Base-by-base conservation (phyloP, 2,113 vertebrate species). In the Centropristis striata region DNA sequence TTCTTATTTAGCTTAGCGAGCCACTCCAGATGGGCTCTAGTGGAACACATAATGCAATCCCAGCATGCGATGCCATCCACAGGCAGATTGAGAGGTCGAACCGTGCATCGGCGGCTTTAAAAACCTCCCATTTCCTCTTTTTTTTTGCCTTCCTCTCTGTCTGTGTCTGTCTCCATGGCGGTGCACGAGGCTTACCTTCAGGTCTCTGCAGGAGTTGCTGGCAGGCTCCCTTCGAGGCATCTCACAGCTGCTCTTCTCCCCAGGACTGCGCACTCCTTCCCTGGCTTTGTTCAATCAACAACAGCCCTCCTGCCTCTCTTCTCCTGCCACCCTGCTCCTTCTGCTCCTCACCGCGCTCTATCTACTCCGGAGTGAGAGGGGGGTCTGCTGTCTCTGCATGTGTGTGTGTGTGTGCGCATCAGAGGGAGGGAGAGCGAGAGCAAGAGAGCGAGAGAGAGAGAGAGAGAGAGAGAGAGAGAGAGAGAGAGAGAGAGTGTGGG, bases 221-320 rank as follows among this genome's bases (percentile, higher is more conserved):
- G 75, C 84, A 72, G 87, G 84, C 81, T 91, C 87, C 88, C 88
- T 90, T 86, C 84, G 75, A 93, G 90, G 91, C 94, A 94, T 95
- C 83, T 93, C 92, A 90, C 89, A 89, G 86, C 86, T 83, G 84
- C 80, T 92, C 74, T 76, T 78, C 83, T 84, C 74, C 50, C 85
- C 85, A 65, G 86, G 88, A 89, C 81, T 90, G 90, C 71, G 65
- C 91, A 71, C 87, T 92, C 84, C 83, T 90, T 90, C 66, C 79
- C 81, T 86, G 81, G 84, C 82, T 90, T 89, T 90, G 88, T 91
- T 90, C 89, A 88, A 53, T 90, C 87, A 80, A 74, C 80, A 84
- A 78, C 88, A 87, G 76, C 75, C 81, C 78, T 84, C 84, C 88
- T 88, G 77, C 68, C 66, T 91, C 82, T 81, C 81, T 82, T 81